Base-by-base conservation (phyloP, 2,113 vertebrate species). In the Alligator sinensis region DNA sequence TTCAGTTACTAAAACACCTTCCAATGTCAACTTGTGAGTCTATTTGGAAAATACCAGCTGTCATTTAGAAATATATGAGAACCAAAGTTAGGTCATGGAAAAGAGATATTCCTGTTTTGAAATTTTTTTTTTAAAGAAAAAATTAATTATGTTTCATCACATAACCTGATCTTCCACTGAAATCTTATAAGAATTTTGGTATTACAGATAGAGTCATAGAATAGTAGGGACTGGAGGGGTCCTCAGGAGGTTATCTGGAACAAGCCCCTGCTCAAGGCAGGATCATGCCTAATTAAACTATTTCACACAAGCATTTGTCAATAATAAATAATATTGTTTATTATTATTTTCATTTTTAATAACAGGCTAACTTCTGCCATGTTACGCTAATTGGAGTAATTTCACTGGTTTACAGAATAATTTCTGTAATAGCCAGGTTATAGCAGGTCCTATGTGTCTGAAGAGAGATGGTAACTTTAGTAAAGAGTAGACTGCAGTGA, bases 291-390 rank as follows among this genome's bases (percentile, higher is more conserved):
- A 47, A 47, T 9, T 47, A 47, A 47, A 47, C 47, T 47, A 47
- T 47, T 47, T 47, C 9, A 47, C 47, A 47, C 47, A 47, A 47
- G 47, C 47, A 47, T 47, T 47, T 47, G 47, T 47, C 47, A 47
- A 47, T 47, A 47, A 8, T 80, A 68, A 93, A 92, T 15, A 87
- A 16, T 86, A 88, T 86, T 95, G 85, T 80, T 86, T 84, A 80
- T 87, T 81, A 62, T 38, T 80, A 81, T 11, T 84, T 47, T 47
- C 47, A 47, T 47, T 47, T 47, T 47, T 47, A 47, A 47, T 9
- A 47, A 47, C 47, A 47, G 47, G 47, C 47, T 47, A 47, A 47
- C 47, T 47, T 47, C 47, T 47, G 9, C 47, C 47, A 27, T 5
- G 3, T 38, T 84, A 64, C 72, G 68, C 13, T 22, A 60, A 19